Evolutionary conservation across 2,888 invertebrate species (phyloP), one percentile per base, ranked within the genome.

Genomic region (Drosophila helvetica): DNA sequence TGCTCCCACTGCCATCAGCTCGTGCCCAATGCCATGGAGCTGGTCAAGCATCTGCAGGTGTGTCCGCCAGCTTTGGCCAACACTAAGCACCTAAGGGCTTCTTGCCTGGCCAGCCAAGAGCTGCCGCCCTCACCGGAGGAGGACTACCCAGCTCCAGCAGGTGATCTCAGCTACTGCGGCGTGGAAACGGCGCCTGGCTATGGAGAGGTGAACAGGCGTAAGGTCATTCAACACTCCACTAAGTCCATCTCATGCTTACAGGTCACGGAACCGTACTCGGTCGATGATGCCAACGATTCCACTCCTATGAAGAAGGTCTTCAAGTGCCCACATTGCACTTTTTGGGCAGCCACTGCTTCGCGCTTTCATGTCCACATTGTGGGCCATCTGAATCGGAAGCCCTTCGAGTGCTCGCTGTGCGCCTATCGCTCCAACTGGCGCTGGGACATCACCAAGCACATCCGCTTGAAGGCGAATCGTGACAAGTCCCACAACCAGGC

Each of bases 371-470:
- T 98, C 6, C 98, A 98, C 91, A 97, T 98, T 78, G 97, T 98
- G 19, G 97, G 97, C 5, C 98, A 98, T 92, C 93, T 97, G 77
- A 98, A 98, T 92, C 96, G 96, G 88, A 97, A 98, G 90, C 98
- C 98, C 1, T 99, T 98, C 91, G 97, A 98, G 92, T 99, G 99
- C 92, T 98, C 98, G 0, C 93, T 97, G 15, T 99, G 98, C 92
- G 95, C 96, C 62, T 97, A 98, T 91, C 95, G 97, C 83, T 98
- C 98, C 38, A 98, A 98, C 91, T 98, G 98, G 98, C 95, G 98
- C 77, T 98, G 98, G 97, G 98, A 98, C 92, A 97, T 98, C 69
- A 97, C 97, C 33, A 97, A 98, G 91, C 99, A 99, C 91, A 98
- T 98, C 77, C 96, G 97, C 87, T 93, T 98, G 78, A 98, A 97